These are phyloP conservation scores for Dicycla oo DNA, from an alignment of 2,888 invertebrate species.

Conservation along the genomic window DNA sequence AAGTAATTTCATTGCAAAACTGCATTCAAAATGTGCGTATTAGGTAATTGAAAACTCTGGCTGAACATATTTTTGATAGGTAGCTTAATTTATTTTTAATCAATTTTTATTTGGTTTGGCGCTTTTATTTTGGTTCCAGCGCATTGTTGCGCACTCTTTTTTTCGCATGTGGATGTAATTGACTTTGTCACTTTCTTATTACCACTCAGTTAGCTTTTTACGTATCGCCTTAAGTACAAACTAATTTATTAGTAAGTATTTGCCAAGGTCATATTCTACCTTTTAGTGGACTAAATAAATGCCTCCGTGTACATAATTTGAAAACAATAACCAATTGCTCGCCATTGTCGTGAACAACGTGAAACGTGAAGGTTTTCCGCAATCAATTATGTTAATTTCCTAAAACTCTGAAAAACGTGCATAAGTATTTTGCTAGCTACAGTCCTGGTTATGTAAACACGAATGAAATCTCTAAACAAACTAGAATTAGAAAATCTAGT, in stretches of 20 bases:
- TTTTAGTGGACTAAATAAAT: slow-evolving; percentile 8
- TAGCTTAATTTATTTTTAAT: no score
- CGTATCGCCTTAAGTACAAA: no score
- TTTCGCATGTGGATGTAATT: no score
- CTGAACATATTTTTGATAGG: no score
- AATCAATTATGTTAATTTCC: slow-evolving; percentile 24
- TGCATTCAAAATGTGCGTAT: no score
- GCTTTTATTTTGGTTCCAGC: no score
- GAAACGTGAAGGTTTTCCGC: slow-evolving; percentile 2
- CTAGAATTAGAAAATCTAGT: slow-evolving; percentile 1
- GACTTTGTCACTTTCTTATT: no score
- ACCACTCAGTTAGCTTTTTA: no score
- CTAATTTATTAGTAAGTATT: not conserved
- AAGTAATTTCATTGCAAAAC: no score
- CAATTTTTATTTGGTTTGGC: no score
- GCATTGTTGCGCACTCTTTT: no score
- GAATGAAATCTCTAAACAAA: slow-evolving; percentile 14
- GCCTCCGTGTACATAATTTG: slow-evolving; percentile 1
- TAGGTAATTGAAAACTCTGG: no score
- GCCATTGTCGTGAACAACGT: slow-evolving; percentile 20
- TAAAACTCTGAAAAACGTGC: slow-evolving; percentile 19
- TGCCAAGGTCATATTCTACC: not conserved
- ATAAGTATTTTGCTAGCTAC: not conserved
- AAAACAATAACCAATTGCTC: slow-evolving; percentile 4
- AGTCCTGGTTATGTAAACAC: slow-evolving; percentile 14